Evolutionary conservation across 2,888 invertebrate species (phyloP).

Genomic region (Melipona bicolor): DNA sequence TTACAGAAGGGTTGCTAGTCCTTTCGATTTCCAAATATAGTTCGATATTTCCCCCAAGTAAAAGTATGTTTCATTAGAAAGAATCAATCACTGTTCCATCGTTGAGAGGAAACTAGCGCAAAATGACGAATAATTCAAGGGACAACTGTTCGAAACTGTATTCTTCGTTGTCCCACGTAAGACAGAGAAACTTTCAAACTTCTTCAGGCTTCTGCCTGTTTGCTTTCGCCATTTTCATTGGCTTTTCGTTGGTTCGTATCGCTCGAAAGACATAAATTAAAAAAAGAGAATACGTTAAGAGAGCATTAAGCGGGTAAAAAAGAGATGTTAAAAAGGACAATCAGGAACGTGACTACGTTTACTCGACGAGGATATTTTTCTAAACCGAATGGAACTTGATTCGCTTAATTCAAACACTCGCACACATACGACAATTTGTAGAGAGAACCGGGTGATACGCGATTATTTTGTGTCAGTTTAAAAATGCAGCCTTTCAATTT

Average conservation of each 20-base stretch:
- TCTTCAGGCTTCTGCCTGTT: conserved; percentile 30
- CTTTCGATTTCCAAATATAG: not conserved
- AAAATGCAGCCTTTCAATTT: not conserved
- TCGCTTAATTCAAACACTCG: conserved; percentile 3
- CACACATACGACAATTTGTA: not conserved
- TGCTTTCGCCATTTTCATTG: conserved; percentile 17
- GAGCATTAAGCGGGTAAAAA: not conserved
- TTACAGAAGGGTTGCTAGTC: not conserved
- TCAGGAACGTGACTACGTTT: conserved; percentile 46
- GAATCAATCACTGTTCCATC: too few relatives aligned
- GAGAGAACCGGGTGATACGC: too few relatives aligned
- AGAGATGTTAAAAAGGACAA: conserved; percentile 47
- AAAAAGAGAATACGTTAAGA: not conserved
- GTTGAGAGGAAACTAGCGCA: too few relatives aligned
- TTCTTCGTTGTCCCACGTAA: not conserved
- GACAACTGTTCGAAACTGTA: too few relatives aligned
- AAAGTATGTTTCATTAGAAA: too few relatives aligned
- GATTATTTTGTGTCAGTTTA: not conserved
- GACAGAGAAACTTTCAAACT: not conserved
- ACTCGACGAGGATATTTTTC: conserved; percentile 48
- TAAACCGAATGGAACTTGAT: conserved; percentile 23
- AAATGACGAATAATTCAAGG: too few relatives aligned
- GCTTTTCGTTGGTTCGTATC: not conserved
- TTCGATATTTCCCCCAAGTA: too few relatives aligned
- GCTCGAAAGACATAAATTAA: too few relatives aligned